Evolutionary conservation across 2,113 vertebrate genomes (phyloP).

Genomic region (Ariopsis seemanni): DNA sequence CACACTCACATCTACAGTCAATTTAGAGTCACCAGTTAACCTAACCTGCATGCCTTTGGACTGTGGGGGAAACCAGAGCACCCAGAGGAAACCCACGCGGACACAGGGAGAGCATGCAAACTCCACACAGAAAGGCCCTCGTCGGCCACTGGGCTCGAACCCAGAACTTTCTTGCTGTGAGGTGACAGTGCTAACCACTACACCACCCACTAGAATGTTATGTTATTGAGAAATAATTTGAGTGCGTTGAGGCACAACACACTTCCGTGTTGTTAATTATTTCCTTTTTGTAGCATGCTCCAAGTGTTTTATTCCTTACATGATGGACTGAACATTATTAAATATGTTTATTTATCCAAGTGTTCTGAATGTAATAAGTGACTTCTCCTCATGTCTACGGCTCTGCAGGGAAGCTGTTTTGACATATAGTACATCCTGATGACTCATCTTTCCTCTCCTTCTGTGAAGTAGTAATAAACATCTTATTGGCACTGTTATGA

Average conservation of each 20-base stretch:
- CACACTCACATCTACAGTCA: too few relatives aligned
- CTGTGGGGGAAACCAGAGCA: too few relatives aligned
- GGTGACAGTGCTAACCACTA: too few relatives aligned
- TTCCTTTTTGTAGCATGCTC: neutral
- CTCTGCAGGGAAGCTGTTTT: neutral
- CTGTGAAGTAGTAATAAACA: conserved; percentile 55
- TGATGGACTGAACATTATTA: neutral
- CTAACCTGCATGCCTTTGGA: too few relatives aligned
- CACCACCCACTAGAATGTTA: too few relatives aligned
- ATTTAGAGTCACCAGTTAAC: too few relatives aligned
- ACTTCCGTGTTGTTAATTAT: neutral
- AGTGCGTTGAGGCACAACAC: neutral
- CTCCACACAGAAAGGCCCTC: too few relatives aligned
- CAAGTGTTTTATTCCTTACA: neutral
- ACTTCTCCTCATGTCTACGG: neutral
- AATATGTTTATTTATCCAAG: conserved; percentile 7
- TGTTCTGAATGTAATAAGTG: neutral
- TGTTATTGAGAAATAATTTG: neutral
- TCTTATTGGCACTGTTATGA: conserved; percentile 58
- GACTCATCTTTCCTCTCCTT: neutral
- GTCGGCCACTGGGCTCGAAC: too few relatives aligned
- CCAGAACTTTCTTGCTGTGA: too few relatives aligned
- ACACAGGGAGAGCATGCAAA: too few relatives aligned
- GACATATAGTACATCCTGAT: neutral
- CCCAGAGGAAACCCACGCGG: too few relatives aligned